Evolutionary conservation across 2,888 invertebrate genomes (phyloP).

Genomic region (Sphecodes monilicornis): DNA sequence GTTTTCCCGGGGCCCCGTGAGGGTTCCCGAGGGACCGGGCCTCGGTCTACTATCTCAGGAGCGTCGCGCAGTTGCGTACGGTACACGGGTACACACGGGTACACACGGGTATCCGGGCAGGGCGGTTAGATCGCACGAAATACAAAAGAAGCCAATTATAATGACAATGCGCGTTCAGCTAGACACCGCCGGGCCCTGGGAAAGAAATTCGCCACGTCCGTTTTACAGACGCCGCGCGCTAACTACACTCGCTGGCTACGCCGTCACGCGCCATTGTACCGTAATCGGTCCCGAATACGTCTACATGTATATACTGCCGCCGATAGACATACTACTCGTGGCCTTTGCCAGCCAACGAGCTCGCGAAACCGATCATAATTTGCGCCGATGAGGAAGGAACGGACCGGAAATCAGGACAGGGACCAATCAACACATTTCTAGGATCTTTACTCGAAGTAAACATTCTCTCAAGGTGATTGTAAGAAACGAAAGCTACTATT

Average conservation of each 20-base stretch:
- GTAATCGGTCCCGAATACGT: conserved; percentile 68
- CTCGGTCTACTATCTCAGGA: conserved; percentile 76
- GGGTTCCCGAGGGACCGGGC: conserved; percentile 80
- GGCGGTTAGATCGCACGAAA: conserved; percentile 81
- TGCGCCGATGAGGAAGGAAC: neutral
- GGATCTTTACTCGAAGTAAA: too few species aligned
- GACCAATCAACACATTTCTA: too few species aligned
- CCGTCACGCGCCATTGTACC: conserved; percentile 76
- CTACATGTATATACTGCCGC: neutral
- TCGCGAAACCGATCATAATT: neutral
- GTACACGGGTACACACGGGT: conserved; percentile 45
- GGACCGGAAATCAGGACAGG: neutral
- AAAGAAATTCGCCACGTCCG: conserved; percentile 81
- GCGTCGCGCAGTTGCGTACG: conserved; percentile 18
- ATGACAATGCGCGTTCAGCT: conserved; percentile 82
- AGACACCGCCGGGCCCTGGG: conserved; percentile 75
- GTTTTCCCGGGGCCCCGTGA: conserved; percentile 69
- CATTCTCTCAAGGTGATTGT: too few species aligned
- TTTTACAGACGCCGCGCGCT: conserved; percentile 66
- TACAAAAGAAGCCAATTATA: conserved; percentile 83
- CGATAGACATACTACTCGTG: neutral
- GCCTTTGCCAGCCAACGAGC: neutral
- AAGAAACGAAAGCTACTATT: too few species aligned
- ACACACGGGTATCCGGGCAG: conserved; percentile 67
- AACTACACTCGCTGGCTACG: conserved; percentile 69